Evolutionary conservation across 2,113 vertebrate genomes (phyloP).

Genomic region (Lophius piscatorius): DNA sequence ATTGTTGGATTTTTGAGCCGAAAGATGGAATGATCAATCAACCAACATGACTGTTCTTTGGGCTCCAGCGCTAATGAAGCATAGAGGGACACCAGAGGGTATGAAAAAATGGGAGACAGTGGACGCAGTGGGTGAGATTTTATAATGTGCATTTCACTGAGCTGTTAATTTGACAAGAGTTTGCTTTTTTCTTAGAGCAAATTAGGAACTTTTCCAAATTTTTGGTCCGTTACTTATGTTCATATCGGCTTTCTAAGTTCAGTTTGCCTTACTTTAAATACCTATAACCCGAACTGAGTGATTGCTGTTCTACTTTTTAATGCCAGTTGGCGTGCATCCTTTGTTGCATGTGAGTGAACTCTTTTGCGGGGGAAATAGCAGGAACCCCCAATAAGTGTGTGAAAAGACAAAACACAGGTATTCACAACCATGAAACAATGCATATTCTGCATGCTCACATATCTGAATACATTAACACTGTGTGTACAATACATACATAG

Average conservation of each 20-base stretch:
- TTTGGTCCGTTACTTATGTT: slow-evolving; percentile 58
- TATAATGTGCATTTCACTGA: slow-evolving; percentile 34
- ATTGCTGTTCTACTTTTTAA: slow-evolving; percentile 56
- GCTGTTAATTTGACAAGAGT: slow-evolving; percentile 62
- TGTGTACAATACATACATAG: neutral
- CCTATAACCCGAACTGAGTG: slow-evolving; percentile 52
- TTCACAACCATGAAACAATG: neutral
- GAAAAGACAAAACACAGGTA: slow-evolving; percentile 28
- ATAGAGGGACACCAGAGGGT: slow-evolving; percentile 22
- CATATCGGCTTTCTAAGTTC: slow-evolving; percentile 37
- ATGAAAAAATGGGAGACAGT: slow-evolving; percentile 29
- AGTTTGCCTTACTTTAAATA: slow-evolving; percentile 59
- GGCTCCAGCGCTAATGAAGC: neutral
- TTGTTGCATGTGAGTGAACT: slow-evolving; percentile 50
- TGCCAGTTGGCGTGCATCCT: slow-evolving; percentile 39
- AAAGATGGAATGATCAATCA: slow-evolving; percentile 18
- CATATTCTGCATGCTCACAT: neutral
- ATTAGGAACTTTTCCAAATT: slow-evolving; percentile 62
- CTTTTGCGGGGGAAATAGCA: slow-evolving; percentile 70
- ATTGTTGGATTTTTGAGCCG: slow-evolving; percentile 18
- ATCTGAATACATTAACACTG: slow-evolving; percentile 1
- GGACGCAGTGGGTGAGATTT: slow-evolving; percentile 22
- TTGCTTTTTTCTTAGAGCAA: slow-evolving; percentile 67
- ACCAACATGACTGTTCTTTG: neutral
- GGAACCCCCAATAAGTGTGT: slow-evolving; percentile 48